These are phyloP conservation scores for Cephalopachus bancanus DNA, from an alignment of 2,797 vertebrate genomes.

Conservation along the genomic window DNA sequence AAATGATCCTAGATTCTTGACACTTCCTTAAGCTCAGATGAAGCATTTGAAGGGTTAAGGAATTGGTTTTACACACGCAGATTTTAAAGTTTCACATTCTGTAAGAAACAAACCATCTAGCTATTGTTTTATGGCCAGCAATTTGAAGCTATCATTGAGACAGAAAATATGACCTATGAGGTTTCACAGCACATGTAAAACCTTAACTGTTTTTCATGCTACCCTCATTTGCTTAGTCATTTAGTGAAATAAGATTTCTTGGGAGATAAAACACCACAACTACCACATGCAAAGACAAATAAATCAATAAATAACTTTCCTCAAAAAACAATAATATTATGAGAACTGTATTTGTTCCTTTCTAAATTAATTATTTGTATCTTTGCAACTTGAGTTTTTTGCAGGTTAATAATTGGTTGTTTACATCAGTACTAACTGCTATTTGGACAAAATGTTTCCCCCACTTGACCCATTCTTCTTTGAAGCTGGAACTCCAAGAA, in stretches of 20 bases:
- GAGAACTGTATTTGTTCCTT: not conserved
- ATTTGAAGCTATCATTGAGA: slow-evolving; percentile 61
- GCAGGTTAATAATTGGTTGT: not conserved
- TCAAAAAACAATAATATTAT: not conserved
- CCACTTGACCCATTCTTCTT: not conserved
- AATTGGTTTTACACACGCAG: not conserved
- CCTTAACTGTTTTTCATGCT: slow-evolving; percentile 39
- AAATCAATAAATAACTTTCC: not conserved
- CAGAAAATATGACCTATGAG: slow-evolving; percentile 44
- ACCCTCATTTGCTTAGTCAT: slow-evolving; percentile 29
- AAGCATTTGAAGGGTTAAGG: not conserved
- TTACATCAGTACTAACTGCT: slow-evolving; percentile 5
- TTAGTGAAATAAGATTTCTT: slow-evolving; percentile 56
- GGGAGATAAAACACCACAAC: not conserved
- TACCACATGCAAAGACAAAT: not conserved
- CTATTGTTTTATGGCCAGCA: slow-evolving; percentile 61
- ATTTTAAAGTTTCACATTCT: slow-evolving; percentile 47
- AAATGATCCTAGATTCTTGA: not conserved
- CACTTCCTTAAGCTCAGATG: not conserved
- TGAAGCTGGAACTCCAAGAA: not conserved
- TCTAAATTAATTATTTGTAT: slow-evolving; percentile 38
- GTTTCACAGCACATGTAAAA: slow-evolving; percentile 1
- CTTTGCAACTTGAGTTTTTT: slow-evolving; percentile 27
- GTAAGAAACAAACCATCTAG: slow-evolving; percentile 57
- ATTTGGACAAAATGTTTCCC: slow-evolving; percentile 4